Base-by-base conservation (phyloP, 2,888 invertebrate species). In the Eupsilia transversa region DNA sequence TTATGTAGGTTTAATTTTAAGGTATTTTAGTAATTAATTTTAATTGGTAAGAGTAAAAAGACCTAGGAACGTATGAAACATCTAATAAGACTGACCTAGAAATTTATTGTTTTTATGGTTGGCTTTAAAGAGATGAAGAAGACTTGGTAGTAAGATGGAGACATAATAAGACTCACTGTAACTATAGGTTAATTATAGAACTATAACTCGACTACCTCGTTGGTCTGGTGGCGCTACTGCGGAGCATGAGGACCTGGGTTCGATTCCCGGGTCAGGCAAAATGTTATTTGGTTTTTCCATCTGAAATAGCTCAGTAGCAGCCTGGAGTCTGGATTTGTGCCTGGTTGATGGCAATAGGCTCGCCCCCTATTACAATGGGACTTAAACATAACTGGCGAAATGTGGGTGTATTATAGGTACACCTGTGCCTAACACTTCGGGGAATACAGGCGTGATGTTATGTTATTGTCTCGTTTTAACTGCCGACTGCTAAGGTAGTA, bases 41-140 rank as follows among this genome's bases (percentile, higher is more conserved):
- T 52, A 20, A 30, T 43, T 46, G 10, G 2, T 27, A 27, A 59
- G 9, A 52, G 2, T n/a, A 52, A 12, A 30, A 35, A 64, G 54
- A 3, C 17, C 7, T 20, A 20, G 14, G 41, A 41, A 72, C 49
- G 49, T 30, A 14, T 59, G 12, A n/a, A 27, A 33, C 10, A 30
- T 52, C 35, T 35, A 10, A 20, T 14, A 77, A 77, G 27, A 77
- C 38, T 77, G 77, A 30, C 7, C 23, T n/a, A 38, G 1, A 38
- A 10, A 35, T n/a, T 43, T 57, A 10, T 5, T 38, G 38, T 63
- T 12, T 27, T 14, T 20, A 38, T 38, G 27, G 3, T 23, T n/a
- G 17, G 0, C 9, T 41, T n/a, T 17, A 14, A 74, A 30, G 43
- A 43, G 63, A 43, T 41, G 5, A 64, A 64, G 3, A 49, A 49